phyloP scores from a whole-genome alignment of 2,797 vertebrate species.

The Tolypeutes matacus region DNA sequence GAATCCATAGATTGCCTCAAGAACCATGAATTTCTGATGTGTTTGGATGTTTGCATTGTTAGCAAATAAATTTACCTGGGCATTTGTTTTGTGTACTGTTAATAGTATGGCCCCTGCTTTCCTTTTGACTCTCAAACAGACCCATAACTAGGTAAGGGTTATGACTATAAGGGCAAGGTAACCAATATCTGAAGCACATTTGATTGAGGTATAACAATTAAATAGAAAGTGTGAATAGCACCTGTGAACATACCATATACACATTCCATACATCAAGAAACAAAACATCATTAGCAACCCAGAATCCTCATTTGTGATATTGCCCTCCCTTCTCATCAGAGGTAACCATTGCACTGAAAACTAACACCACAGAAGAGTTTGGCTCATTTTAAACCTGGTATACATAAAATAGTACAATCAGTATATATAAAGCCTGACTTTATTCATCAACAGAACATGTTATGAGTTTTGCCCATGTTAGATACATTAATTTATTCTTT shows the following conservation, averaged over 20 bases:
- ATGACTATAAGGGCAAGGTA: background rate
- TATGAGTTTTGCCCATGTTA: background rate
- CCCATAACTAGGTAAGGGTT: background rate
- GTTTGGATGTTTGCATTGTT: background rate
- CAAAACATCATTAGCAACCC: background rate
- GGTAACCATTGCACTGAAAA: background rate
- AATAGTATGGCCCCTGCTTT: background rate
- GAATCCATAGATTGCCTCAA: background rate
- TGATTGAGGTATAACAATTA: background rate
- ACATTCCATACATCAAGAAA: background rate
- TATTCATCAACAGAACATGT: background rate
- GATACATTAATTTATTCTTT: background rate
- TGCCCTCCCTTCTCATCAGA: background rate
- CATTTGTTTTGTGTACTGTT: background rate
- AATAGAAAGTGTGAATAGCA: background rate
- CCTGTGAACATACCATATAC: background rate
- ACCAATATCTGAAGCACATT: background rate
- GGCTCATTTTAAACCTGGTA: background rate
- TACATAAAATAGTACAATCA: background rate
- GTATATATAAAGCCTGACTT: background rate
- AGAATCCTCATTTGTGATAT: background rate
- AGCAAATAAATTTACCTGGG: background rate
- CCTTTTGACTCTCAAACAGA: background rate
- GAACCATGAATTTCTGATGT: background rate
- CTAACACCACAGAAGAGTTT: background rate